These are phyloP conservation scores for Rhinolophus sinicus DNA, from an alignment of 2,113 vertebrate genomes.

Conservation along the genomic window DNA sequence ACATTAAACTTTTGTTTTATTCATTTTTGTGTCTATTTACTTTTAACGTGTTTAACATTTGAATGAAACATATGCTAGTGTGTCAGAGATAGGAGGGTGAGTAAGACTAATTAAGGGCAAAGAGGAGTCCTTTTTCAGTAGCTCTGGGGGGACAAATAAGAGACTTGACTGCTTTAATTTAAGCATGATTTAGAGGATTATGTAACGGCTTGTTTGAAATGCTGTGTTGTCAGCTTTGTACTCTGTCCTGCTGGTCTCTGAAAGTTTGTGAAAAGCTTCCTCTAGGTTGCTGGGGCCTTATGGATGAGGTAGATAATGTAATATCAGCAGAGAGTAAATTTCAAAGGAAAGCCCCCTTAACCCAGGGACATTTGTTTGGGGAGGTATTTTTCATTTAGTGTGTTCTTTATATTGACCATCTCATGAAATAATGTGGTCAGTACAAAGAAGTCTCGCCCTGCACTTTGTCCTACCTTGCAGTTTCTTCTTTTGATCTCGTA, in stretches of 20 bases:
- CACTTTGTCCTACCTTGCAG: neutral
- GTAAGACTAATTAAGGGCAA: neutral
- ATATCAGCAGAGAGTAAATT: neutral
- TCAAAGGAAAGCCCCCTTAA: neutral
- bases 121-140: neutral
- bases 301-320: neutral
- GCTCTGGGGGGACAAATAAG: neutral
- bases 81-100: neutral
- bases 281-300: neutral
- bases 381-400: neutral
- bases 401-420: neutral
- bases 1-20: neutral
- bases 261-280: neutral
- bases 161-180: neutral
- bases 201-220: neutral
- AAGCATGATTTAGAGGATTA: neutral
- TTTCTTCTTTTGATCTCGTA: neutral
- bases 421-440: neutral
- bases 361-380: neutral
- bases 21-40: neutral
- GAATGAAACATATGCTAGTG: neutral
- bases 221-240: neutral
- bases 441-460: neutral
- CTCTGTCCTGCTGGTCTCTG: neutral
- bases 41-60: slow-evolving; percentile 43